A percentile compares a stretch with the other conserved stretches of the same genome.
Evolutionary conservation across 2,888 invertebrate species (phyloP).

Genomic region (Arge pagana): DNA sequence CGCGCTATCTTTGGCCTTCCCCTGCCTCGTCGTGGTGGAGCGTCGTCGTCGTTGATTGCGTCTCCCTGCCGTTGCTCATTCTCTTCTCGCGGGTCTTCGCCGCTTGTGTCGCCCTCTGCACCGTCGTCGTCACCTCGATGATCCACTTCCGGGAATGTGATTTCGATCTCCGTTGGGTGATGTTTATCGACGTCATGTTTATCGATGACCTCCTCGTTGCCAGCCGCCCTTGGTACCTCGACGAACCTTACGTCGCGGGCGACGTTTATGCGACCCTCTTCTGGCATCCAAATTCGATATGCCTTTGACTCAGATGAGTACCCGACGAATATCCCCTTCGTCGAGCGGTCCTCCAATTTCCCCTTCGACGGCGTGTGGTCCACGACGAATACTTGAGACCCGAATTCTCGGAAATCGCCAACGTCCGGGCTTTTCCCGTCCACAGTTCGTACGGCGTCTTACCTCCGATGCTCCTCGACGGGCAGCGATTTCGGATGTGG

Average conservation of each 20-base stretch:
- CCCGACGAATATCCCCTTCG: too few relatives aligned
- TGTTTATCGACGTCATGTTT: slow-evolving; percentile 29
- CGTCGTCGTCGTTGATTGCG: too few relatives aligned
- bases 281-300: neutral
- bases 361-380: too few relatives aligned
- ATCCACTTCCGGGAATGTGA: too few relatives aligned
- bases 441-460: slow-evolving; percentile 28
- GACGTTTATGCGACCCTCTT: neutral
- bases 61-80: too few relatives aligned
- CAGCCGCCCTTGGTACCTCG: slow-evolving; percentile 32
- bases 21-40: too few relatives aligned
- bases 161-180: too few relatives aligned
- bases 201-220: slow-evolving; percentile 29
- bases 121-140: too few relatives aligned
- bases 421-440: slow-evolving; percentile 26
- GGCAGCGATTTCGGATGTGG: slow-evolving; percentile 37
- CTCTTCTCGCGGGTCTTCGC: too few relatives aligned
- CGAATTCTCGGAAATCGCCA: slow-evolving; percentile 32
- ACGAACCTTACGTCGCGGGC: slow-evolving; percentile 7
- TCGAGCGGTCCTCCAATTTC: too few relatives aligned
- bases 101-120: too few relatives aligned
- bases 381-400: slow-evolving; percentile 14
- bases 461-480: slow-evolving; percentile 21
- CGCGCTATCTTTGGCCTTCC: too few relatives aligned
- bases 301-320: slow-evolving; percentile 2